Base-by-base conservation (phyloP, 2,113 vertebrate genomes). In the Himantopus leucocephalus region DNA sequence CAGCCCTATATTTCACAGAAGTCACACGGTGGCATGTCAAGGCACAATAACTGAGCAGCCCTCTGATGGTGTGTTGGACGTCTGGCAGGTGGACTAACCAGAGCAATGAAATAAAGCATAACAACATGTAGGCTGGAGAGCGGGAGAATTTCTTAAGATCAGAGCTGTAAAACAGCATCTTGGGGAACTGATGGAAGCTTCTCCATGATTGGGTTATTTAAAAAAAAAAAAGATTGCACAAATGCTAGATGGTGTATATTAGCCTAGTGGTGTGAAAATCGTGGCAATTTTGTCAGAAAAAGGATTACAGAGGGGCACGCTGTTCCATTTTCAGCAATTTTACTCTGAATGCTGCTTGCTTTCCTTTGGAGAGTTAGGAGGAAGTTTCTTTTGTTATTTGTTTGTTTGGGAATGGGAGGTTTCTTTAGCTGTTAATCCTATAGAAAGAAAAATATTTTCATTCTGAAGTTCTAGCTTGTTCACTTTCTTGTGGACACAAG, bases 1-100 rank as follows among this genome's bases (percentile, higher is more conserved):
- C 92, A 71, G 78, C n/a, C 85, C 90, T 85, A 32, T 93, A 96
- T 96, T 96, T 96, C 85, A 93, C 1, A 1, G 27, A 37, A 95
- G 78, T 80, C 90, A 85, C 13, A 5, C 1, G 0, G 62, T 84
- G 93, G 78, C 90, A 32, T 66, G 82, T 94, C 92, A 94, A 96
- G 93, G 90, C 4, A 2, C 88, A 62, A 8, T 80, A 27, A 72
- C 66, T 13, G 74, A 82, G 78, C 77, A 90, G 66, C 27, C 34
- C 59, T 73, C 66, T 45, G 75, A 73, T 35, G 48, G 70, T 6
- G 19, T 48, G 72, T 8, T 43, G 71, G 81, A 32, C 0, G 1
- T 58, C 77, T 87, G 95, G 83, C 4, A 10, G 53, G 60, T 43
- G 81, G 58, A 47, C 64, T 75, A 90, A 87, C 75, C 3, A 16